Conservation (phyloP, 1,140 invertebrate genomes). For the Drosophila ficusphila region DNA sequence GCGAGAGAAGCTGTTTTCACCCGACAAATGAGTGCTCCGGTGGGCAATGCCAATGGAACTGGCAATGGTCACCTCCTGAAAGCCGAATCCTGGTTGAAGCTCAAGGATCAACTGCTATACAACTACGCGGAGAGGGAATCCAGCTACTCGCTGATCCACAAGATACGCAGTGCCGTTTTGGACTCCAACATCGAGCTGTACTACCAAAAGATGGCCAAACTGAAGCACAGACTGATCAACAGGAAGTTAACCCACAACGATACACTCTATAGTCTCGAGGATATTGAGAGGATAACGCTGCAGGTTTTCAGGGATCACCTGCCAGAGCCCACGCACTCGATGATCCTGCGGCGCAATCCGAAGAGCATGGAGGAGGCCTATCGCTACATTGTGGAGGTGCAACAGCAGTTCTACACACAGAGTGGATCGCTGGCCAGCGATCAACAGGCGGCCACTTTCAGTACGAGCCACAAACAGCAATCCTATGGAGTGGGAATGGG, state of each 20-base stretch:
- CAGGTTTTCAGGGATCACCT: conserved; percentile 68
- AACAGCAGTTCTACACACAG: conserved; percentile 72
- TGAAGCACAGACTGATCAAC: conserved; percentile 67
- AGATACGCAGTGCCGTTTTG: conserved; percentile 59
- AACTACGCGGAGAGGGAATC: conserved; percentile 66
- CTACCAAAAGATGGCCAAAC: conserved; percentile 67
- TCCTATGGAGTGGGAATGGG: conserved; percentile 54
- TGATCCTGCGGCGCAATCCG: conserved; percentile 67
- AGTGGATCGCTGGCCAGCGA: conserved; percentile 64
- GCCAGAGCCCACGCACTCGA: conserved; percentile 70
- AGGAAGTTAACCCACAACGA: conserved; percentile 70
- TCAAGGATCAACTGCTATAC: conserved; percentile 65
- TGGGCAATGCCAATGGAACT: conserved; percentile 25
- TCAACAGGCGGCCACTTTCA: conserved; percentile 65
- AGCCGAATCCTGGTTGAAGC: conserved; percentile 67
- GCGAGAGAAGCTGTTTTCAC: conserved; percentile 66
- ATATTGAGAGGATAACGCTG: conserved; percentile 64
- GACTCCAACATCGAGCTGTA: conserved; percentile 73
- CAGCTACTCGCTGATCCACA: conserved; percentile 68
- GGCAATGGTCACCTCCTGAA: conserved; percentile 37
- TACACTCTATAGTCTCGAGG: conserved; percentile 62
- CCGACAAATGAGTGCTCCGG: conserved; percentile 62
- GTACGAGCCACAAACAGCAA: conserved; percentile 67
- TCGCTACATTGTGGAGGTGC: conserved; percentile 72
- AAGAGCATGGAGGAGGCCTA: conserved; percentile 78